Conservation (phyloP, 2,113 vertebrate species). For the Verasper variegatus region DNA sequence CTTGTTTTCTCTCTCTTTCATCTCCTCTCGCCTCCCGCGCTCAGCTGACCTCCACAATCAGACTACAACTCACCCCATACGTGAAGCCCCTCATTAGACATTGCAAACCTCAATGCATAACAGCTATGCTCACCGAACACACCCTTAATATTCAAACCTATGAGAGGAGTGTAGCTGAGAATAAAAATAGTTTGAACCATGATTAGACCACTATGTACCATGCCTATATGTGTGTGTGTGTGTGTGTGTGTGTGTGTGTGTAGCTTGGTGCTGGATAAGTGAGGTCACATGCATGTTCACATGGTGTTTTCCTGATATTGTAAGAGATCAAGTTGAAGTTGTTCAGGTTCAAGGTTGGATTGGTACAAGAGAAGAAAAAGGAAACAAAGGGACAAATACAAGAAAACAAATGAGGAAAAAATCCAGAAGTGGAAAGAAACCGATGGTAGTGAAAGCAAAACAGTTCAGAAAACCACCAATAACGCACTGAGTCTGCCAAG, state of each 20-base stretch:
- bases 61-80: constrained; percentile 37
- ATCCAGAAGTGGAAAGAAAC: background rate
- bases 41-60: constrained; percentile 45
- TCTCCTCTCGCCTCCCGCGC: constrained; percentile 35
- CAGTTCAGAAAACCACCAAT: background rate
- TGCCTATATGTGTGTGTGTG: constrained; percentile 1
- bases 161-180: background rate
- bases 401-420: background rate
- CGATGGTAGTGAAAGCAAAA: background rate
- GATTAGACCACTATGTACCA: background rate
- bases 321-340: constrained; percentile 1
- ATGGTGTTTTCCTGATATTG: constrained; percentile 30
- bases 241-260: background rate
- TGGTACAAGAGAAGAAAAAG: background rate
- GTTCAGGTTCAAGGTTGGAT: constrained; percentile 40
- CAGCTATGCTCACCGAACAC: constrained; percentile 9
- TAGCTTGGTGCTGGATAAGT: constrained; percentile 20
- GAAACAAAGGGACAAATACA: background rate
- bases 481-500: background rate
- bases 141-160: background rate
- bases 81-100: constrained; percentile 48
- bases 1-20: constrained; percentile 61
- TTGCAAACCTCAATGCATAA: constrained; percentile 45
- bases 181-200: constrained; percentile 5
- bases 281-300: constrained; percentile 60